Evolutionary conservation across 2,113 vertebrate genomes (phyloP), one percentile per base, ranked within the genome.

Genomic region (Callaeas wilsoni): DNA sequence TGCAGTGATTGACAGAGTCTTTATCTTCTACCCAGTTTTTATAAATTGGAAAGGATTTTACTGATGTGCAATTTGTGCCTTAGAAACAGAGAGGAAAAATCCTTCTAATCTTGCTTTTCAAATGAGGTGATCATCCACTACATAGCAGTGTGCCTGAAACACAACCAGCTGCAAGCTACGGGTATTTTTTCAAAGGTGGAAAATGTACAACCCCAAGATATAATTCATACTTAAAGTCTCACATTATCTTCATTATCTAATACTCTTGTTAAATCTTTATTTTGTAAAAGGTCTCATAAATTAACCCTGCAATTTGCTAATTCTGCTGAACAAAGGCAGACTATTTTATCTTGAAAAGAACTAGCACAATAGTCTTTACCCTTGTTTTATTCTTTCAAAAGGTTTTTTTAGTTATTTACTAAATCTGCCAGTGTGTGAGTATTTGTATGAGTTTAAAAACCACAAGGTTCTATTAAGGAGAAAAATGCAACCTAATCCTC

Each of bases 91-190:
- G 42, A 65, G 57, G 29, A 55, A 84, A 69, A 84, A 70, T 81
- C 71, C 83, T 87, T 80, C 90, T 76, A 79, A 90, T 87, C 89
- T 90, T 79, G 74, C 65, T 94, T 94, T 93, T 84, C 27, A 86
- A 65, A 69, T 39, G 62, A 87, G 29, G 67, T 78, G 67, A 83
- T 95, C 46, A 69, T 88, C 57, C 29, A 27, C 37, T 35, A 15
- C 4, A 6, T 41, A 90, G 25, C 16, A 6, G 23, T 25, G 19
- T 79, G 93, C 55, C 71, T 84, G 52, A 71, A 88, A 89, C 29
- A 59, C 44, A 96, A 37, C 59, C 68, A 90, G 57, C 76, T 96
- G 83, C 86, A 76, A 77, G 53, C 56, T 64, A 67, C 25, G 50
- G 67, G 59, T 88, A 90, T 49, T 82, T 92, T 95, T 91, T 75